Conservation (phyloP, 2,113 vertebrate species). For the Alosa alosa region DNA sequence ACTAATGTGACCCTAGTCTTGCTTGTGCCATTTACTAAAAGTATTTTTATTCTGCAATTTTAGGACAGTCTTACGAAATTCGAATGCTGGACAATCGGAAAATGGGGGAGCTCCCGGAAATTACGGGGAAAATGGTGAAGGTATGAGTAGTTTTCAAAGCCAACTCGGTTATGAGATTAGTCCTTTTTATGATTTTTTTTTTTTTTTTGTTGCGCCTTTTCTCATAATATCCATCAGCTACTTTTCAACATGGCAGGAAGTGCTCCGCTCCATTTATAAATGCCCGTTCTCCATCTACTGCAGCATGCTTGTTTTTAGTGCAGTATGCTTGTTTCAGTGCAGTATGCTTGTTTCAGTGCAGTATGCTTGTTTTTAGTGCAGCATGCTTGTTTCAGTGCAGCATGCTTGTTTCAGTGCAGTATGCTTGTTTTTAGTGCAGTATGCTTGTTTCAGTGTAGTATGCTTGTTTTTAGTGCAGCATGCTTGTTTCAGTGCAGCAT, state of each 20-base stretch:
- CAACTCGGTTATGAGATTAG: not conserved
- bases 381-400: too few species aligned
- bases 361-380: too few species aligned
- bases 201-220: not conserved
- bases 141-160: slow-evolving; percentile 63
- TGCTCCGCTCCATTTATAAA: not conserved
- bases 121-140: slow-evolving; percentile 95
- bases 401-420: too few species aligned
- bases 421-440: too few species aligned
- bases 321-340: not conserved
- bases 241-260: not conserved
- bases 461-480: too few species aligned
- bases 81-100: slow-evolving; percentile 98
- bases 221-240: not conserved
- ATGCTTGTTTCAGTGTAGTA: too few species aligned
- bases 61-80: slow-evolving; percentile 98
- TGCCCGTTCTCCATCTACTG: not conserved
- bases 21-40: not conserved
- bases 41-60: not conserved
- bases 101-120: slow-evolving; percentile 92
- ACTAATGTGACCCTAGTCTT: not conserved
- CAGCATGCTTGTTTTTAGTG: not conserved
- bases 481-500: not conserved
- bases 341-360: too few species aligned
- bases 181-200: not conserved